These are phyloP conservation scores for Cantharis nigra DNA, from an alignment of 2,888 invertebrate genomes.

Conservation along the genomic window DNA sequence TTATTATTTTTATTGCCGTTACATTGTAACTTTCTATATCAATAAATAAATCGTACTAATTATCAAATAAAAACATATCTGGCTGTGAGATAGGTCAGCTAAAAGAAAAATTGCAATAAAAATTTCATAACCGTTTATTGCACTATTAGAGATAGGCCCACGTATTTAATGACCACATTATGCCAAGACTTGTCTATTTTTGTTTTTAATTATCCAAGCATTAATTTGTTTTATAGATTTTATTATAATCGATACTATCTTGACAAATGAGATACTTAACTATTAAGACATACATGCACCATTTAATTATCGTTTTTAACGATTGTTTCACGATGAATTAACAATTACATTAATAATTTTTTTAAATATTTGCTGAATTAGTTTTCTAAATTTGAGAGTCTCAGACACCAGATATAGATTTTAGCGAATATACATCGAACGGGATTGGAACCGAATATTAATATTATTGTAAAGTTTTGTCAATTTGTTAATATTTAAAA, in stretches of 20 bases:
- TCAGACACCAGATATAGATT: no score
- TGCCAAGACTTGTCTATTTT: constrained; percentile 14
- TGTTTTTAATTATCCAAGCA: constrained; percentile 12
- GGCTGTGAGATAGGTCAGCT: constrained; percentile 4
- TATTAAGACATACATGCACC: constrained; percentile 2
- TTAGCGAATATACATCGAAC: no score
- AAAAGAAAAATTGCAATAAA: neutral
- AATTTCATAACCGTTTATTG: constrained; percentile 13
- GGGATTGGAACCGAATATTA: no score
- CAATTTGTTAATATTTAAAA: no score
- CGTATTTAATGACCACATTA: constrained; percentile 8
- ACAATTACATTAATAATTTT: neutral
- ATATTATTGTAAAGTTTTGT: no score
- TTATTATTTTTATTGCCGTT: constrained; percentile 3
- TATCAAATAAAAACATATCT: constrained; percentile 1
- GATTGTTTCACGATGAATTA: neutral
- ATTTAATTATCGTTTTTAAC: neutral
- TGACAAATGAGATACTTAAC: constrained; percentile 18
- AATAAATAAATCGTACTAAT: constrained; percentile 11
- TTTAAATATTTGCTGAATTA: neutral
- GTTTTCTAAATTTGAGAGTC: no score
- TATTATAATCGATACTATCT: constrained; percentile 15
- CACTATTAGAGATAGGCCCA: constrained; percentile 1
- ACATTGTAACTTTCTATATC: constrained; percentile 13
- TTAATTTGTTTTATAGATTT: constrained; percentile 11